Conservation (phyloP, 2,888 invertebrate species). For the Agrochola litura region DNA sequence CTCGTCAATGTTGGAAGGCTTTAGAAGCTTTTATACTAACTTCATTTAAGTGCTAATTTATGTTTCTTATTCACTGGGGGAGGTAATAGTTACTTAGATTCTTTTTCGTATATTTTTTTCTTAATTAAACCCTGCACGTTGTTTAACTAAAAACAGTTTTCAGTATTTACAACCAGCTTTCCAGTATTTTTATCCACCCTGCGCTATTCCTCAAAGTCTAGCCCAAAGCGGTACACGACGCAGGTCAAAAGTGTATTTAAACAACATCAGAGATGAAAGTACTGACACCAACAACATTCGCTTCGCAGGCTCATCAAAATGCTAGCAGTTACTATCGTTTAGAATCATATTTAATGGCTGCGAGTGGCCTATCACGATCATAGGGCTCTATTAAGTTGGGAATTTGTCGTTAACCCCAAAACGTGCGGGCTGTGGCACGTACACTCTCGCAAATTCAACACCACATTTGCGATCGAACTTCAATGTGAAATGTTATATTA, state of each 20-base stretch:
- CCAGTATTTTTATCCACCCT: background rate
- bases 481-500: conserved; percentile 55
- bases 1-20: conserved; percentile 34
- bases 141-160: conserved; percentile 2
- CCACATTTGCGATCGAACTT: conserved; percentile 57
- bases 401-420: conserved; percentile 62
- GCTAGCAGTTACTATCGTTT: conserved; percentile 30
- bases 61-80: conserved; percentile 13
- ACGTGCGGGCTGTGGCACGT: conserved; percentile 57
- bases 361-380: conserved; percentile 52
- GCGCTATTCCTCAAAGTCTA: conserved; percentile 21
- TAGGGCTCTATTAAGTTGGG: conserved; percentile 57
- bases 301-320: conserved; percentile 16
- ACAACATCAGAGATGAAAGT: conserved; percentile 9
- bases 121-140: conserved; percentile 2
- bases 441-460: conserved; percentile 56
- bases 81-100: background rate
- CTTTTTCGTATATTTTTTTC: background rate
- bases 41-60: conserved; percentile 26
- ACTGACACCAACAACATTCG: background rate
- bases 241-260: conserved; percentile 22
- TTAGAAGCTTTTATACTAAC: conserved; percentile 14
- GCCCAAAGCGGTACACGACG: conserved; percentile 19
- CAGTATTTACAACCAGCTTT: conserved; percentile 13
- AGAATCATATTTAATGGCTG: conserved; percentile 45